These are phyloP conservation scores for Orthonyx spaldingii DNA, from an alignment of 2,113 vertebrate species.

Conservation along the genomic window DNA sequence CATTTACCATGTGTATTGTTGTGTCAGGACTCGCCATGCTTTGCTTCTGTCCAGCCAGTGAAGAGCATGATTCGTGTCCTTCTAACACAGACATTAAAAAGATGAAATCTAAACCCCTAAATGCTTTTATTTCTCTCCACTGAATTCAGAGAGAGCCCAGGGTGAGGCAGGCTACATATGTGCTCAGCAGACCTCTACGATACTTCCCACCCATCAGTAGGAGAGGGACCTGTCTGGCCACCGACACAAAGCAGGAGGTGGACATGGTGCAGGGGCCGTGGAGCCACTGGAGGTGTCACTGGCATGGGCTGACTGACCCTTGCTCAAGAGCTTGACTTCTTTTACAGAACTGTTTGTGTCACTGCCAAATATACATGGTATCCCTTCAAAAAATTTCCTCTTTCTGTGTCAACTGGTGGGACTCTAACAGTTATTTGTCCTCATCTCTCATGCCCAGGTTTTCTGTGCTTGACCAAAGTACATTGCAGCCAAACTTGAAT, in stretches of 20 bases:
- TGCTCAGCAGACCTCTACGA: background rate
- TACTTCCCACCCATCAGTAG: background rate
- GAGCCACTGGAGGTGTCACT: background rate
- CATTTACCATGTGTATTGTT: background rate
- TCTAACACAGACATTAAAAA: background rate
- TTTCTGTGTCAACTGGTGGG: background rate
- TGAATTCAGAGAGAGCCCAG: background rate
- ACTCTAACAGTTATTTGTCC: background rate
- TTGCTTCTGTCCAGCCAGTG: rapidly evolving
- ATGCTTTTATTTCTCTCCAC: background rate
- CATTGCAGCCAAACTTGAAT: background rate
- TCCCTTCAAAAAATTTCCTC: background rate
- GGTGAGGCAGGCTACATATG: background rate
- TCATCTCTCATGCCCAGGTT: background rate
- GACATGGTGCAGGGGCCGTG: rapidly evolving
- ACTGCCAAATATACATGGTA: background rate
- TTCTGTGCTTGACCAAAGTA: background rate
- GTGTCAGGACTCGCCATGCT: background rate
- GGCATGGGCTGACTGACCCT: background rate
- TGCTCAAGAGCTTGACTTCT: background rate
- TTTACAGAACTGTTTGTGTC: background rate
- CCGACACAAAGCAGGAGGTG: background rate
- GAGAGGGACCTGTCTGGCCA: background rate
- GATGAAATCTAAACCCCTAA: background rate
- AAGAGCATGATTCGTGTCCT: background rate